Evolutionary conservation across 1,140 invertebrate genomes (phyloP), one percentile per base, ranked within the genome.

Genomic region (Choristoneura fumiferana): DNA sequence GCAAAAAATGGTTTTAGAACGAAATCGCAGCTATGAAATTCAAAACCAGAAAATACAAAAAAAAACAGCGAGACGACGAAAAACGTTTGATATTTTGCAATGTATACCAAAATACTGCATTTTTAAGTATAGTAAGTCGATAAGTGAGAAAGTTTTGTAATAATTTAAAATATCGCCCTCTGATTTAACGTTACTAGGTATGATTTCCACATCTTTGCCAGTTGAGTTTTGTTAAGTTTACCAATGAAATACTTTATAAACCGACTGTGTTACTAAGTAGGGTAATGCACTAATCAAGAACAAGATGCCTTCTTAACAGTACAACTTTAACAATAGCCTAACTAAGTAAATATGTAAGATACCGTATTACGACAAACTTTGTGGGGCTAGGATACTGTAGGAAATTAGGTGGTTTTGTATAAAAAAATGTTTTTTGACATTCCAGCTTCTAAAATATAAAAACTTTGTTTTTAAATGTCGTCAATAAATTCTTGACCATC

Each of bases 51-150:
- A 62, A 43, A 62, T 63, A 61, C 63, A 53, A 52, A 39, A 58
- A 52, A 54, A 52, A 62, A 78, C 81, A 82, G 83, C 84, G 83
- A 83, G 84, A 85, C 83, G 74, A 77, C 71, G 62, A 67, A 63
- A 53, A 76, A 71, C 59, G 49, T 45, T 59, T 37, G 69, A 74
- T 80, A 76, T 80, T 81, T 83, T 83, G 83, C 79, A 89, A 89
- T 87, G 77, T 89, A 89, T 87, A 89, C 86, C 86, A 89, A 89
- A 89, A 85, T 85, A 80, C 77, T 87, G 86, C 86, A 89, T 89
- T 88, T 88, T 83, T 87, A 73, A 78, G 22, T 49, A 81, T 81
- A 64, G 55, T 87, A 84, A 84, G 76, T 73, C 75, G 57, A 78
- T 56, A 81, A 84, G 82, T 84, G 84, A 87, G 80, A 87, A 71